Evolutionary conservation across 1,140 invertebrate genomes (phyloP).

Genomic region (Drosophila pachea): DNA sequence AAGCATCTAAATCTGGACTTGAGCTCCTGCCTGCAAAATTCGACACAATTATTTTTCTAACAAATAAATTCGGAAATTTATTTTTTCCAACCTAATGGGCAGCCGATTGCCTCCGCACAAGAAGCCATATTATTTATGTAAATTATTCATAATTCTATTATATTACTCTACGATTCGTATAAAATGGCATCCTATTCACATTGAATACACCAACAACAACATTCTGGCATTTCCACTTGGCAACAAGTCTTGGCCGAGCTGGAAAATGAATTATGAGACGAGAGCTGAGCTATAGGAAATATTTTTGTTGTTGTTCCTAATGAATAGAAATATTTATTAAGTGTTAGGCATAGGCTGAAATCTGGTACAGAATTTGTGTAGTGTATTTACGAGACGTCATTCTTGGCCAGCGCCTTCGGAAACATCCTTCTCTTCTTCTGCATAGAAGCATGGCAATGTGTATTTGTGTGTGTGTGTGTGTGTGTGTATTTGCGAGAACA

Average conservation of each 20-base stretch:
- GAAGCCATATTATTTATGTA: slow-evolving; percentile 46
- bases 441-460: no score
- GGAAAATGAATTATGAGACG: no score
- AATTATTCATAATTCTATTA: slow-evolving; percentile 74
- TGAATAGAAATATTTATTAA: no score
- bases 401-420: background rate
- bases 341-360: no score
- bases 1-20: background rate
- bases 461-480: slow-evolving; percentile 8
- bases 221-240: no score
- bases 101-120: slow-evolving; percentile 25
- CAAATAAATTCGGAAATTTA: slow-evolving; percentile 39
- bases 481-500: slow-evolving; percentile 26
- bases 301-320: no score
- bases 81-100: slow-evolving; percentile 45
- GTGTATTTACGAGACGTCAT: slow-evolving; percentile 18
- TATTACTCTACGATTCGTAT: slow-evolving; percentile 58
- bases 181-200: slow-evolving; percentile 30
- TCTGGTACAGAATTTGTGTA: background rate
- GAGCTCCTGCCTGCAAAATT: slow-evolving; percentile 2
- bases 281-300: no score
- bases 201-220: slow-evolving; percentile 39
- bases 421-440: slow-evolving; percentile 6
- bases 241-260: no score
- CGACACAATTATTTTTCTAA: slow-evolving; percentile 29